Conservation (phyloP, 2,113 vertebrate species). For the Ptilorrhoa leucosticta region DNA sequence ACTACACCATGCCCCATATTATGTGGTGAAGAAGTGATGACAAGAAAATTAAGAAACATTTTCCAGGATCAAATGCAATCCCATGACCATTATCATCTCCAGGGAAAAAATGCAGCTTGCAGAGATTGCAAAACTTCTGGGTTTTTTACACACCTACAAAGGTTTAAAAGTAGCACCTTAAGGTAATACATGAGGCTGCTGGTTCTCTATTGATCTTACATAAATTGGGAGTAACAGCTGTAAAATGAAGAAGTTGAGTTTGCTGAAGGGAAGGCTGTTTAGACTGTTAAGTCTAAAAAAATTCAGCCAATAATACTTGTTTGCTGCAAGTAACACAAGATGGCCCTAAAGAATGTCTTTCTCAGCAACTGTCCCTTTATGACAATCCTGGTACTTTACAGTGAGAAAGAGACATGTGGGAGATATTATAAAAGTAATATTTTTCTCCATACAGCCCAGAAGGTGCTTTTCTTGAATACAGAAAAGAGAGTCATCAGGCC, state of each 20-base stretch:
- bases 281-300: background rate
- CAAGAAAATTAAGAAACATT: background rate
- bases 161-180: background rate
- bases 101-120: background rate
- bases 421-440: background rate
- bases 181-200: background rate
- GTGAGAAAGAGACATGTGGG: background rate
- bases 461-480: background rate
- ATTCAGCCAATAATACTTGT: background rate
- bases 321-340: background rate
- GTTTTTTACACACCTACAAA: background rate
- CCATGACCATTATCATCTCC: background rate
- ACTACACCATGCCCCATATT: background rate
- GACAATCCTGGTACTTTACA: background rate
- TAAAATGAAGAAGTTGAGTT: background rate
- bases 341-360: background rate
- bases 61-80: background rate
- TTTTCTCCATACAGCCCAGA: background rate
- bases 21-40: background rate
- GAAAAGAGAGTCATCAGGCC: background rate
- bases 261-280: background rate
- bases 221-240: background rate
- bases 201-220: background rate
- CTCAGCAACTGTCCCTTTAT: background rate
- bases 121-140: background rate